Percentiles rank a stretch among this genome's conserved stretches.
Conservation (phyloP, 2,888 invertebrate species). For the Resseliella maxima region DNA sequence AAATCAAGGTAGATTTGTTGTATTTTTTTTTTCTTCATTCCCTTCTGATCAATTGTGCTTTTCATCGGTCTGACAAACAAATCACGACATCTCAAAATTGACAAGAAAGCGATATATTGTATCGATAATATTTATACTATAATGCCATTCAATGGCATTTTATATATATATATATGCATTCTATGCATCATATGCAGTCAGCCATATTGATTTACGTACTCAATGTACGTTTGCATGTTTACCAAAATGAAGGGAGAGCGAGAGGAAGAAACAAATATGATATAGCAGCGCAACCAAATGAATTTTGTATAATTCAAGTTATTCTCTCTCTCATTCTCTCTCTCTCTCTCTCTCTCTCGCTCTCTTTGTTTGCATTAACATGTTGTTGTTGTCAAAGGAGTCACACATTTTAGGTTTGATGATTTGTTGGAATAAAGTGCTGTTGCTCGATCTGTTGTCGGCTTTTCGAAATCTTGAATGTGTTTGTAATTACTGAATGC, state of each 20-base stretch:
- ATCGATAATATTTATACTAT: no score
- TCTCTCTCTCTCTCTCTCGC: no score
- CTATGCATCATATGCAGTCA: conserved; percentile 37
- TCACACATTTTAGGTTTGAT: neutral
- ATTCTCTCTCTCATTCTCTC: no score
- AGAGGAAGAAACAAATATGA: neutral
- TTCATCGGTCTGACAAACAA: no score
- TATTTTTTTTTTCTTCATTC: no score
- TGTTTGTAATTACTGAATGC: conserved; percentile 33
- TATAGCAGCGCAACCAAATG: conserved; percentile 25
- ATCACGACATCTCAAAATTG: neutral
- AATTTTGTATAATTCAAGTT: conserved; percentile 47
- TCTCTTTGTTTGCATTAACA: conserved; percentile 17
- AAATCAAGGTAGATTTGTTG: no score
- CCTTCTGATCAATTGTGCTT: no score
- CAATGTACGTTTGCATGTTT: neutral
- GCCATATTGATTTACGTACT: conserved; percentile 35
- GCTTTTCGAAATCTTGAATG: conserved; percentile 1
- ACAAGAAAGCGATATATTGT: neutral
- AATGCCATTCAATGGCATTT: no score
- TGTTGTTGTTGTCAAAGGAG: conserved; percentile 29
- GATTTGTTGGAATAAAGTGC: neutral
- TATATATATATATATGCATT: neutral
- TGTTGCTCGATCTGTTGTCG: neutral
- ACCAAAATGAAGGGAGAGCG: neutral